Percentiles rank a stretch among this genome's conserved stretches.
Evolutionary conservation across 2,888 invertebrate genomes (phyloP).

Genomic region (Dicyrtomina minuta): DNA sequence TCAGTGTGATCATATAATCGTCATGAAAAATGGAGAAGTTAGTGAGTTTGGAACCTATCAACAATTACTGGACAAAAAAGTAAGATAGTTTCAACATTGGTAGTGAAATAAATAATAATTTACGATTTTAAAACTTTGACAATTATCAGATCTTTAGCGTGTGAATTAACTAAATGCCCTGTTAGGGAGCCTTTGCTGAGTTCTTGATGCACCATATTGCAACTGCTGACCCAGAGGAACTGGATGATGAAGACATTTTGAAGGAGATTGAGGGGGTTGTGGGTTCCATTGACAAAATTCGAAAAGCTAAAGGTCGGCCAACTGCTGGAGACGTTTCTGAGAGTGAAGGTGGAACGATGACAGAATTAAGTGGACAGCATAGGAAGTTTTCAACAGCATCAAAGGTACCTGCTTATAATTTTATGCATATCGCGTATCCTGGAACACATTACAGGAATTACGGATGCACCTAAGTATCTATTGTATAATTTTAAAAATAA

Average conservation of each 20-base stretch:
- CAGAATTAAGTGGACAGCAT: conserved; percentile 19
- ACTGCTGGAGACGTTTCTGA: conserved; percentile 12
- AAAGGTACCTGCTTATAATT: no score
- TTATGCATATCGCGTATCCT: no score
- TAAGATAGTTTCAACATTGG: no score
- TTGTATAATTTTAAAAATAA: background rate
- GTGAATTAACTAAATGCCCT: background rate
- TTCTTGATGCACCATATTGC: conserved; percentile 67
- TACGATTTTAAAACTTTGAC: no score
- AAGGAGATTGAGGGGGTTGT: conserved; percentile 42
- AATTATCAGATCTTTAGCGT: no score
- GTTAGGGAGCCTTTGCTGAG: conserved; percentile 66
- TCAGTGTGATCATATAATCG: conserved; percentile 59
- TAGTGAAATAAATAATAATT: no score
- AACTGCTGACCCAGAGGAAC: conserved; percentile 55
- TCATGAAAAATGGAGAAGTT: conserved; percentile 58
- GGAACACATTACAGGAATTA: no score
- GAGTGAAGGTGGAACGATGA: conserved; percentile 20
- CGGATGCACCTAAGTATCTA: background rate
- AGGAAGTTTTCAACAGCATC: conserved; percentile 18
- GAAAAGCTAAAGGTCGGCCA: background rate
- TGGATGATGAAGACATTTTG: conserved; percentile 47
- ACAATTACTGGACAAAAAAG: conserved; percentile 59
- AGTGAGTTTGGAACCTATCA: conserved; percentile 59
- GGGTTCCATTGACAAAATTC: conserved; percentile 37